Base-by-base conservation (phyloP, 64 coral and sea anemone genomes). In the Dendrophyllia cribrosa region DNA sequence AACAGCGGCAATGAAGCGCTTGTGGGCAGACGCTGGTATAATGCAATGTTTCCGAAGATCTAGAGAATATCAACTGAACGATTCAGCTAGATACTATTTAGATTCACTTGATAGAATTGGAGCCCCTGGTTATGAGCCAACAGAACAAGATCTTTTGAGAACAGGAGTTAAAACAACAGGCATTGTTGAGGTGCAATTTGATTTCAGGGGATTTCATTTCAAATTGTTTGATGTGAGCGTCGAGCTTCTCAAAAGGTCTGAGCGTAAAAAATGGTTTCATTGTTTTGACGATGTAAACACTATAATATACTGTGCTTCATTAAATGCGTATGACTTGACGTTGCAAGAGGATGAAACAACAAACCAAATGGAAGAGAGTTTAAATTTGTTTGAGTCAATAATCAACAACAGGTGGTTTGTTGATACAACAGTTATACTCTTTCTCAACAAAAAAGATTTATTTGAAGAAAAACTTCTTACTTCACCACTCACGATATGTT, bases 371-470 rank as follows among this genome's bases (percentile, higher is more conserved):
- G 94, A 93, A n/a, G 97, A 99, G 85, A 99, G 97, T 86, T 88
- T 99, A 65, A 99, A 99, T 73, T 79, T 99, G 23, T 99, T 99
- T 79, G 97, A 99, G 71, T 99, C 97, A 51, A 99, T 99, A 81
- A 90, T 99, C 56, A 99, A 99, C 94, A 99, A 99, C 72, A 95
- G 92, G 84, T 99, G 94, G 94, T 99, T 99, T 85, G 76, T 90
- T 13, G 94, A 99, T 76, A 96, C 97, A 66, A 96, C 97, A 22
- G 94, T 99, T 75, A 99, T 99, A 86, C 88, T 99, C 81, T 99
- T 99, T 86, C 94, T 99, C 62, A 99, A 99, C 88, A 99, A 99
- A 89, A 99, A 96, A 88, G 97, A 99, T 88, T 94, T 99, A 91
- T 99, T 99, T 91, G 91, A 99, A 88, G 94, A 99, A 93, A 99